Percentiles rank a stretch among this genome's conserved stretches.
Conservation (phyloP, 2,888 invertebrate genomes). For the Cheilosia scutellata region DNA sequence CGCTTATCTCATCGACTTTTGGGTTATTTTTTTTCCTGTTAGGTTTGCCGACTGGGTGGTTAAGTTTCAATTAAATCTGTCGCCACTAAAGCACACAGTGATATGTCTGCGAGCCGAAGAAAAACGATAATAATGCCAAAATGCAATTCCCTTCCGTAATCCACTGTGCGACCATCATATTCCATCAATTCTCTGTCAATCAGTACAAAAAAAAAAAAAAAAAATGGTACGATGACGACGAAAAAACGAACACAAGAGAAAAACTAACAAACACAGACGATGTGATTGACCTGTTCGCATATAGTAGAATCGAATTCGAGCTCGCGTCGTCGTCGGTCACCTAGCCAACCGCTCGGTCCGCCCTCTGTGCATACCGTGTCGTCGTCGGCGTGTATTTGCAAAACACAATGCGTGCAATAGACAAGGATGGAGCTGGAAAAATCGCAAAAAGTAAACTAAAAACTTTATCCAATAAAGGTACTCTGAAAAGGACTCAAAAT, state of each 20-base stretch:
- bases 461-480: constrained; percentile 19
- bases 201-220: constrained; percentile 16
- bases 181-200: constrained; percentile 58
- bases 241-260: constrained; percentile 39
- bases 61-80: constrained; percentile 33
- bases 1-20: not conserved
- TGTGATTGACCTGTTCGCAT: constrained; percentile 66
- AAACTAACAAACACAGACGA: constrained; percentile 67
- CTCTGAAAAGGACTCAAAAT: not conserved
- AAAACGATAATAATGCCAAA: constrained; percentile 35
- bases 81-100: constrained; percentile 24
- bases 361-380: constrained; percentile 1
- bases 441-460: not conserved
- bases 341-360: constrained; percentile 23
- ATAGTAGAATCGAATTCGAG: not conserved
- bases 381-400: constrained; percentile 2
- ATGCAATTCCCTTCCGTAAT: constrained; percentile 15
- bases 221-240: not conserved
- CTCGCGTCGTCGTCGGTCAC: constrained; percentile 43
- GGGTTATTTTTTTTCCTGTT: no score
- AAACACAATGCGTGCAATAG: constrained; percentile 55
- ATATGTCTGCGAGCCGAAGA: constrained; percentile 16
- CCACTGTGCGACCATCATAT: constrained; percentile 16
- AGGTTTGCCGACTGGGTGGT: not conserved
- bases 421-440: constrained; percentile 19